These are phyloP conservation scores for Pimephales promelas DNA, from an alignment of 2,113 vertebrate genomes.

Conservation along the genomic window DNA sequence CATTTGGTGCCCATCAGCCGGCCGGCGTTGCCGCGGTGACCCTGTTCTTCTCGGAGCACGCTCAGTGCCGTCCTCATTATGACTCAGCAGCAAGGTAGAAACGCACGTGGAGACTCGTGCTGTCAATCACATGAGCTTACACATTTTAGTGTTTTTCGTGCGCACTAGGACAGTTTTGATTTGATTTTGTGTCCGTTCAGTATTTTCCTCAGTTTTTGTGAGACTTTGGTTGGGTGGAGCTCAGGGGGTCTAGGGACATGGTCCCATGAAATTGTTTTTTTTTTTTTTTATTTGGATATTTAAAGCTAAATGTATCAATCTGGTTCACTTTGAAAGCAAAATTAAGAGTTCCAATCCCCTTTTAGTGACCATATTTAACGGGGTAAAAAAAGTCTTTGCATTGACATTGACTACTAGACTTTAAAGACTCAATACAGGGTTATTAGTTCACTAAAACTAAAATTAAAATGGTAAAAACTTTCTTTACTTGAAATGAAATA, in stretches of 20 bases:
- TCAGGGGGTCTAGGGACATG: neutral
- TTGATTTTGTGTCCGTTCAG: neutral
- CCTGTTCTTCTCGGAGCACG: constrained; percentile 93
- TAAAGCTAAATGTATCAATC: neutral
- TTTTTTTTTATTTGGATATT: neutral
- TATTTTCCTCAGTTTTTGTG: neutral
- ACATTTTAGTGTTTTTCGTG: neutral
- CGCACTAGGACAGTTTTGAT: neutral
- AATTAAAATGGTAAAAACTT: too few species aligned
- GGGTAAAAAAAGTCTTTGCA: neutral
- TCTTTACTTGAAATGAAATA: too few species aligned
- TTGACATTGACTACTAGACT: neutral
- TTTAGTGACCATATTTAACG: neutral
- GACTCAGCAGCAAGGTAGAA: constrained; percentile 93
- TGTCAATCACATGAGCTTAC: constrained; percentile 86
- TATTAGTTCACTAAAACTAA: too few species aligned
- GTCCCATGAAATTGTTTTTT: neutral
- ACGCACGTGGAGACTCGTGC: constrained; percentile 90
- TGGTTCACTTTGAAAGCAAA: neutral
- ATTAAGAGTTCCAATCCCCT: neutral
- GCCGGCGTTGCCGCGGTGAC: constrained; percentile 91
- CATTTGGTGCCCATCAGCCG: constrained; percentile 99
- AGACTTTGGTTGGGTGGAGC: neutral
- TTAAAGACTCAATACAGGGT: too few species aligned
- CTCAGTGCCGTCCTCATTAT: constrained; percentile 99